A percentile compares a stretch with the other conserved stretches of the same genome.
Evolutionary conservation across 35 echinoderm and acorn worm genomes (phyloP).

Genomic region (Acanthaster planci): DNA sequence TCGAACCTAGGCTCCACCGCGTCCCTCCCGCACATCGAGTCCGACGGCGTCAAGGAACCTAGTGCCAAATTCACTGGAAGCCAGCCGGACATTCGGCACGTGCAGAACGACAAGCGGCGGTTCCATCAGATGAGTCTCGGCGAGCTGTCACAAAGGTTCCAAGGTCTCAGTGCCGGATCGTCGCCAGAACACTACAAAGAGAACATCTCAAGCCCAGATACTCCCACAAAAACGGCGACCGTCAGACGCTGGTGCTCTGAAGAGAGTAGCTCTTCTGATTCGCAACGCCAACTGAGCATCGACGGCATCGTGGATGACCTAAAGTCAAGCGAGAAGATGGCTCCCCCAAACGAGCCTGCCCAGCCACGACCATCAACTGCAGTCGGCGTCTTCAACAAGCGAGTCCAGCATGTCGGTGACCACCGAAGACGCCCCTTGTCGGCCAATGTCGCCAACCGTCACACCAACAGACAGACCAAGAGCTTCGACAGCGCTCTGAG

Average conservation of each 20-base stretch:
- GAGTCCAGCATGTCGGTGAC: neutral
- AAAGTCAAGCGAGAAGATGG: neutral
- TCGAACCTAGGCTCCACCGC: neutral
- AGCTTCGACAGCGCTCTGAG: neutral
- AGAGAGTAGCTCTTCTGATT: neutral
- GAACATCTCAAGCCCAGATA: neutral
- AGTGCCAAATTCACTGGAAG: neutral
- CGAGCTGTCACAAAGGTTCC: neutral
- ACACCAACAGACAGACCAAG: neutral
- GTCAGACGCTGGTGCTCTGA: neutral
- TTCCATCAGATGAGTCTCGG: neutral
- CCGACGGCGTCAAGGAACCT: neutral
- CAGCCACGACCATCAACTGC: no score
- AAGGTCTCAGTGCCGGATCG: neutral
- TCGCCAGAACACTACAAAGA: neutral
- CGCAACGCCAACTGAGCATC: neutral
- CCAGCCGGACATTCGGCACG: neutral
- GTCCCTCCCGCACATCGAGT: neutral
- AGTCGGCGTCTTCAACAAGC: neutral
- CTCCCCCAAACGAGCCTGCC: neutral
- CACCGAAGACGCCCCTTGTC: neutral
- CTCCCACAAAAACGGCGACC: neutral
- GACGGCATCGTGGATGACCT: neutral
- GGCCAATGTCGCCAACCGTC: conserved; percentile 16
- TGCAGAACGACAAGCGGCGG: neutral